phyloP scores from a whole-genome alignment of 2,113 vertebrate species.

The Tupaia tana region DNA sequence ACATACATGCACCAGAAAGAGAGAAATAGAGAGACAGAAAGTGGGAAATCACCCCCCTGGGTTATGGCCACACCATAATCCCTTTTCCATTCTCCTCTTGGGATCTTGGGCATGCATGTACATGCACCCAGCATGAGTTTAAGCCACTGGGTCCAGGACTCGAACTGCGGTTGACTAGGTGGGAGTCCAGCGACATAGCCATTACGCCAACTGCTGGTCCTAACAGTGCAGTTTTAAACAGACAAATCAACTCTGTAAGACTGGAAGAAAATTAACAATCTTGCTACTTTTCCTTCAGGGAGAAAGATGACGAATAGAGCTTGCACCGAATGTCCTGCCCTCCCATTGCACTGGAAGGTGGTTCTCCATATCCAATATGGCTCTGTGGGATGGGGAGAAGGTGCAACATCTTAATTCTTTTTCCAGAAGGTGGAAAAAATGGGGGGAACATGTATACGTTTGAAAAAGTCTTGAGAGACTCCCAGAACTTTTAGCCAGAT shows the following conservation, averaged over 20 bases:
- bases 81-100: no score
- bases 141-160: no score
- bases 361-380: neutral
- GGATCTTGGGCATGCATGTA: no score
- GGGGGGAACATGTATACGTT: fast-evolving
- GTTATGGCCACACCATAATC: no score
- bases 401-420: neutral
- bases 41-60: no score
- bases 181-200: no score
- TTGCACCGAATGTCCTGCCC: neutral
- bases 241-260: neutral
- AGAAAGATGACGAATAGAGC: neutral
- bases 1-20: no score
- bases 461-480: neutral
- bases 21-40: no score
- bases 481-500: neutral
- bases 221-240: neutral
- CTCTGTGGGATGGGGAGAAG: neutral
- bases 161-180: no score
- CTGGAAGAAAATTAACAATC: neutral
- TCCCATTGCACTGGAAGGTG: neutral
- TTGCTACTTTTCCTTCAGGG: no score
- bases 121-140: no score
- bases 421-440: neutral
- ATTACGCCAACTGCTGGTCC: no score